Evolutionary conservation across 2,888 invertebrate genomes (phyloP).

Genomic region (Bhutanitis thaidina): DNA sequence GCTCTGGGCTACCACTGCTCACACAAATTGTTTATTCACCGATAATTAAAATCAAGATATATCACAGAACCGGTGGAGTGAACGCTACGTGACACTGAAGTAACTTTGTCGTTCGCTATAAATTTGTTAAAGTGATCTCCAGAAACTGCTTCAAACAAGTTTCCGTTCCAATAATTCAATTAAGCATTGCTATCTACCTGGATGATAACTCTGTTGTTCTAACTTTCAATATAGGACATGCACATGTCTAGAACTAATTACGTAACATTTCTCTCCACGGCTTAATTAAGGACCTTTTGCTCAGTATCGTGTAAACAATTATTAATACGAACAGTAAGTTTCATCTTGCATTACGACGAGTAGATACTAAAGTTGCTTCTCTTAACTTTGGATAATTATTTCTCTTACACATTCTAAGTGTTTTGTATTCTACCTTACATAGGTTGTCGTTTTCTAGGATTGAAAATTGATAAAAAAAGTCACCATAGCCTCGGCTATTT

Average conservation of each 20-base stretch:
- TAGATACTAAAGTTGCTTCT: no score
- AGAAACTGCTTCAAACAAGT: not conserved
- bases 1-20: no score
- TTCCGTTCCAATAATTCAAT: slow-evolving; percentile 11
- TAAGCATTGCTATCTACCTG: slow-evolving; percentile 5
- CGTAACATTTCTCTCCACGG: not conserved
- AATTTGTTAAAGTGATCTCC: slow-evolving; percentile 9
- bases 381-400: no score
- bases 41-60: no score
- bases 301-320: not conserved
- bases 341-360: no score
- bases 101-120: not conserved
- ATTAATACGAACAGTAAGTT: no score
- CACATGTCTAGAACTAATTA: slow-evolving; percentile 6
- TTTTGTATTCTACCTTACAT: no score
- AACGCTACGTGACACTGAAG: not conserved
- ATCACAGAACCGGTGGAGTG: not conserved
- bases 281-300: slow-evolving; percentile 1
- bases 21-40: no score
- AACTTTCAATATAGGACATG: slow-evolving; percentile 5
- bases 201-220: slow-evolving; percentile 4
- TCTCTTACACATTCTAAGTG: no score
- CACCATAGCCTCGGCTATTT: no score
- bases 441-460: no score
- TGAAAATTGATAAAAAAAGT: no score